Evolutionary conservation across 1,140 invertebrate genomes (phyloP), one percentile per base, ranked within the genome.

Genomic region (Musca vetustissima): DNA sequence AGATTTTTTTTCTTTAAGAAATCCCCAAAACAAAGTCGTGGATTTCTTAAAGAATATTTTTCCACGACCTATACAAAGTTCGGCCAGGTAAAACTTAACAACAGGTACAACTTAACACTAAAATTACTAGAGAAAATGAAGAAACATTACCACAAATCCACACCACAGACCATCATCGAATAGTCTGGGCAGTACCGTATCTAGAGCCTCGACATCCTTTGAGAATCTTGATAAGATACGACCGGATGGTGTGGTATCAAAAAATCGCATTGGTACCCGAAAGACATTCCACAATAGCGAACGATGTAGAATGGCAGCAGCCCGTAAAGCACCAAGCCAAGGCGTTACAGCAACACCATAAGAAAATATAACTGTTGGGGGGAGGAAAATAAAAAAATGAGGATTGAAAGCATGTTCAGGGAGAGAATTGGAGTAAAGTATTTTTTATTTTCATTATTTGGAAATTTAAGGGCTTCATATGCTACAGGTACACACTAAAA

Each of bases 141-240:
- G 4, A 48, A 67, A 25, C n/a, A 53, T 88, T 93, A 93, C 91
- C 91, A 93, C 91, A 79, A 89, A 91, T 76, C 88, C 83, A 86
- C 91, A 92, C 89, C 89, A 92, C 80, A 91, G 83, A 81, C 86
- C 79, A 24, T 74, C 90, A 72, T 87, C 86, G 80, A 91, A 84
- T 85, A 90, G 85, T 81, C 86, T 86, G 71, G 91, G 91, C 74
- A 93, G 85, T 76, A 85, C 87, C 74, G 87, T 88, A 84, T 93
- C 92, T 84, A 94, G 80, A 69, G 90, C 85, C 73, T 89, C 88
- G 68, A 88, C 76, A 77, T 92, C 91, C 89, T 93, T 94, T 78
- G 92, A 89, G 85, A 96, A 95, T 80, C 94, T 88, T 80, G 93
- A 90, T 73, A 96, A 86, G 74, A 96, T 91, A 80, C 95, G 87